Conservation (phyloP, 64 coral and sea anemone genomes). For the Porites lutea region DNA sequence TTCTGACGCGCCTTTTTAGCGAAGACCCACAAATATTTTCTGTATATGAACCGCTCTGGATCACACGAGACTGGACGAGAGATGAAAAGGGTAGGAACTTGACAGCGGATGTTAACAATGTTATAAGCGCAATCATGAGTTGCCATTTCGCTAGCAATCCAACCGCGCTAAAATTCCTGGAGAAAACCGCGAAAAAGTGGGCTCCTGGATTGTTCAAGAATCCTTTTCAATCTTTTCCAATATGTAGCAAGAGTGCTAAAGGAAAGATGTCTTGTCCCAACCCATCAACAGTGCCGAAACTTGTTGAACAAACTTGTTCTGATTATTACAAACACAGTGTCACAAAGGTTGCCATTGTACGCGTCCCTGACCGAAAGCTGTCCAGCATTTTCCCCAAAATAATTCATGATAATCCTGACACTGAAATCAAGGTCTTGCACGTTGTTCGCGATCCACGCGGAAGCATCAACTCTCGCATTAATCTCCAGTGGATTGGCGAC, state of each 20-base stretch:
- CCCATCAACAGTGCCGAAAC: neutral
- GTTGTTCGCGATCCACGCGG: slow-evolving; percentile 75
- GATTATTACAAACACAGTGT: slow-evolving; percentile 47
- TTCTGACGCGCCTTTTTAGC: slow-evolving; percentile 66
- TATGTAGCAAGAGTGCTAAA: slow-evolving; percentile 44
- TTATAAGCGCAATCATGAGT: slow-evolving; percentile 20
- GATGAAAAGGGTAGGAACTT: slow-evolving; percentile 3
- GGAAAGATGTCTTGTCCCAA: neutral
- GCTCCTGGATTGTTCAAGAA: slow-evolving; percentile 43
- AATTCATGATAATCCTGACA: slow-evolving; percentile 47
- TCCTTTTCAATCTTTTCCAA: slow-evolving; percentile 39
- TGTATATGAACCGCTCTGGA: slow-evolving; percentile 77
- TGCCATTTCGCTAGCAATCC: slow-evolving; percentile 48
- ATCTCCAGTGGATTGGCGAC: slow-evolving; percentile 27
- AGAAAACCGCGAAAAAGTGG: slow-evolving; percentile 21
- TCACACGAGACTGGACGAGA: slow-evolving; percentile 44
- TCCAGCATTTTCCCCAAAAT: slow-evolving; percentile 55
- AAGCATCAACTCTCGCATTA: slow-evolving; percentile 63
- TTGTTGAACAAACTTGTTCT: slow-evolving; percentile 43
- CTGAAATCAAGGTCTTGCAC: slow-evolving; percentile 60
- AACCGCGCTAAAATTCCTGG: slow-evolving; percentile 44
- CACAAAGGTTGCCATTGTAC: slow-evolving; percentile 55
- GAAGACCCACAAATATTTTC: slow-evolving; percentile 49
- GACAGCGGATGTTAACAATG: slow-evolving; percentile 2
- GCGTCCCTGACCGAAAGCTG: slow-evolving; percentile 53